Percentiles rank a stretch among this genome's conserved stretches.
Conservation (phyloP, 1,140 invertebrate species). For the Psilanteris sp. region DNA sequence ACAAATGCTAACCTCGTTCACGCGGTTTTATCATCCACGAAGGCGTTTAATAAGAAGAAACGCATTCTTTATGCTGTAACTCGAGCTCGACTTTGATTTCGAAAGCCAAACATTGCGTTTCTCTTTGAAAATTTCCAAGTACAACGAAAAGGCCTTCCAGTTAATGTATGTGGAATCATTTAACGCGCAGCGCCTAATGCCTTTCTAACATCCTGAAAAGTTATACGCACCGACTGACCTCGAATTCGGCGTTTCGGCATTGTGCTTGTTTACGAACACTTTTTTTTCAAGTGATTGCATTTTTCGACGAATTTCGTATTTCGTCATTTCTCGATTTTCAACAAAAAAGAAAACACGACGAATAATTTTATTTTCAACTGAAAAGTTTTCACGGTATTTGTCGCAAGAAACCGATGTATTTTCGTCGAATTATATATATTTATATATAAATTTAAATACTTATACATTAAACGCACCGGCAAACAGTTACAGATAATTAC, state of each 20-base stretch:
- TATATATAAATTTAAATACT: no score
- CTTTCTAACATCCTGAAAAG: constrained; percentile 63
- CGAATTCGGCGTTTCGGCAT: constrained; percentile 49
- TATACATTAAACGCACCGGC: no score
- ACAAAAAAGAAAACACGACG: no score
- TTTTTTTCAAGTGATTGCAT: constrained; percentile 46
- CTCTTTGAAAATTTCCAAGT: constrained; percentile 12
- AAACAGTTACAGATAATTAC: no score
- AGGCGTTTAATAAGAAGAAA: neutral
- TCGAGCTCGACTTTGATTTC: constrained; percentile 38
- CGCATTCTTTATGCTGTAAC: constrained; percentile 3
- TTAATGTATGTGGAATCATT: constrained; percentile 57
- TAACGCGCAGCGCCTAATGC: constrained; percentile 60
- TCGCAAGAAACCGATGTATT: no score
- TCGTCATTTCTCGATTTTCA: constrained; percentile 11
- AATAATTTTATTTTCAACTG: no score
- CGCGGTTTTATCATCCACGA: neutral
- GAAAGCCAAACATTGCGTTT: constrained; percentile 48
- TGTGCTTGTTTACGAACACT: constrained; percentile 43
- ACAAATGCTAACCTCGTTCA: no score
- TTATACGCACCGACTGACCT: constrained; percentile 51
- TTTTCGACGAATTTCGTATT: constrained; percentile 30
- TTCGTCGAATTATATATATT: no score
- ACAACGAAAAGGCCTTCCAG: constrained; percentile 41
- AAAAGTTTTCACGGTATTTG: no score